Conservation (phyloP, 2,113 vertebrate species). For the Crotophaga sulcirostris region DNA sequence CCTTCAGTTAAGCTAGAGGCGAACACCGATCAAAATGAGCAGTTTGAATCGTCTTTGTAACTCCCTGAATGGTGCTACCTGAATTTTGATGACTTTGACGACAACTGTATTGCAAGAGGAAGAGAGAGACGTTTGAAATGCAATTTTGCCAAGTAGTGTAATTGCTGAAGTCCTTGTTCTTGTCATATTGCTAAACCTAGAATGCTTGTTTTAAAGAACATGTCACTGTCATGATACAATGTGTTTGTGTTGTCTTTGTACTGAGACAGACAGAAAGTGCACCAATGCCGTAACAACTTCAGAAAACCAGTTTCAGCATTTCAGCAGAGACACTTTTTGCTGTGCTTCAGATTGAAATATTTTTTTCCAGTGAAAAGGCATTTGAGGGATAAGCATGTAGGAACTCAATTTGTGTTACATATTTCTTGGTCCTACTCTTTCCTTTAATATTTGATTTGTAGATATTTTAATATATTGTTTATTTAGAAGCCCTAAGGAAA, state of each 20-base stretch:
- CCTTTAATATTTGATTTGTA: slow-evolving; percentile 63
- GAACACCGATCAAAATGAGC: slow-evolving; percentile 69
- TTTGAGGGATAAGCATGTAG: slow-evolving; percentile 71
- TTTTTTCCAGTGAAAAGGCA: slow-evolving; percentile 57
- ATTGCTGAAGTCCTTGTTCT: slow-evolving; percentile 74
- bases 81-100: slow-evolving; percentile 63
- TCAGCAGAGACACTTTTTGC: slow-evolving; percentile 65
- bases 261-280: slow-evolving; percentile 54
- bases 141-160: slow-evolving; percentile 76
- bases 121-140: slow-evolving; percentile 70
- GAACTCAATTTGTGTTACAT: slow-evolving; percentile 58
- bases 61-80: slow-evolving; percentile 55
- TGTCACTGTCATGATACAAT: slow-evolving; percentile 66
- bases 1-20: slow-evolving; percentile 76
- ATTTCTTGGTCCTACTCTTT: slow-evolving; percentile 58
- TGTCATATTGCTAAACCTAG: slow-evolving; percentile 74
- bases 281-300: slow-evolving; percentile 65
- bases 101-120: slow-evolving; percentile 65
- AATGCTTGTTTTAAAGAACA: slow-evolving; percentile 74
- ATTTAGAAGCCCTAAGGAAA: slow-evolving; percentile 65
- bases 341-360: slow-evolving; percentile 36
- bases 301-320: slow-evolving; percentile 70
- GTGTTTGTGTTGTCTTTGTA: slow-evolving; percentile 69
- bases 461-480: slow-evolving; percentile 69
- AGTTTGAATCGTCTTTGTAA: slow-evolving; percentile 82